A percentile compares a stretch with the other conserved stretches of the same genome.
phyloP scores from a whole-genome alignment of 2,113 vertebrate genomes.

The Naja naja region DNA sequence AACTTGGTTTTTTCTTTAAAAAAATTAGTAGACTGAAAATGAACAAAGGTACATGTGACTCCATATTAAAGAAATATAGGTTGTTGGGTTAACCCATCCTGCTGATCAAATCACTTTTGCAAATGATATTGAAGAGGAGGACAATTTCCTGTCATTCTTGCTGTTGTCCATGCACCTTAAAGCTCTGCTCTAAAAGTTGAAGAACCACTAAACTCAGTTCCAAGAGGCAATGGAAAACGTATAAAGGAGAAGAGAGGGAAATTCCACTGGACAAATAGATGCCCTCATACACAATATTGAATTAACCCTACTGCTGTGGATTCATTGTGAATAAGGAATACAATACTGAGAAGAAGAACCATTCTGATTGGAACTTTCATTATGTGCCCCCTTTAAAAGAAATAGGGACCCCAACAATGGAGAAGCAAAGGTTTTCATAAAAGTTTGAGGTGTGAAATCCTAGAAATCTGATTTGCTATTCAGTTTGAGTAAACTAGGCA shows the following conservation, averaged over 20 bases:
- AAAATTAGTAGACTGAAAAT: background rate
- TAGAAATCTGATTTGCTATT: background rate
- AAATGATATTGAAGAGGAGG: background rate
- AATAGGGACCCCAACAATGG: background rate
- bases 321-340: background rate
- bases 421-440: background rate
- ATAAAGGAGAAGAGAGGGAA: background rate
- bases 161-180: background rate
- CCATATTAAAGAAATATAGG: background rate
- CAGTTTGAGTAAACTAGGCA: background rate
- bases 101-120: background rate
- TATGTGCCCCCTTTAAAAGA: background rate
- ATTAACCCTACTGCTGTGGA: background rate
- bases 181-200: background rate
- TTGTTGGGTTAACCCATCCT: background rate
- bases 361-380: background rate
- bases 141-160: background rate
- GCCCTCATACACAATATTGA: background rate
- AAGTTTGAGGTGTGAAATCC: background rate
- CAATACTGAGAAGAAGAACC: background rate
- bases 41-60: background rate
- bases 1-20: background rate
- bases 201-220: background rate
- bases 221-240: background rate
- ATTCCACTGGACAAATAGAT: background rate